Conservation (phyloP, 2,888 invertebrate genomes). For the Morpho achilles region DNA sequence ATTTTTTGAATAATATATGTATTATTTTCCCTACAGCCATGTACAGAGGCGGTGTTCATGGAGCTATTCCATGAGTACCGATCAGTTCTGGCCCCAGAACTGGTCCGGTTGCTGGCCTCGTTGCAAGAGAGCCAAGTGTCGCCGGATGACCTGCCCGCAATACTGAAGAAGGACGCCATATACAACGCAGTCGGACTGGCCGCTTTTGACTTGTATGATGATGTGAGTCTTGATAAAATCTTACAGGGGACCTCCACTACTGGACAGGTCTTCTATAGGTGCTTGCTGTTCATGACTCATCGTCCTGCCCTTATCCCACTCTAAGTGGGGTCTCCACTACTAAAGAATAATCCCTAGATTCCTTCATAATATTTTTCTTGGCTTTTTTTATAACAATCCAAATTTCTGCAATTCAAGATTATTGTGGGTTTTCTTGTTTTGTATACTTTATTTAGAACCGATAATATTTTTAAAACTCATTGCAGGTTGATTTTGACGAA, state of each 20-base stretch:
- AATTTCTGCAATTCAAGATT: too few species aligned
- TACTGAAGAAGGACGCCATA: conserved; percentile 94
- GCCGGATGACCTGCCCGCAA: conserved; percentile 86
- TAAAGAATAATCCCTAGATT: too few species aligned
- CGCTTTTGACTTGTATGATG: conserved; percentile 94
- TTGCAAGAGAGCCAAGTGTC: conserved; percentile 84
- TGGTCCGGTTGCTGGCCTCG: conserved; percentile 84
- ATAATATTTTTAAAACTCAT: conserved; percentile 5
- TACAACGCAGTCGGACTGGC: conserved; percentile 95
- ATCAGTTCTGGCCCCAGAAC: conserved; percentile 84
- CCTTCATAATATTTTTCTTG: too few species aligned
- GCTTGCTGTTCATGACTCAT: too few species aligned
- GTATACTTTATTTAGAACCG: too few species aligned
- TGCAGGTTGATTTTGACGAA: conserved; percentile 92
- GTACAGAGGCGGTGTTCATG: conserved; percentile 91
- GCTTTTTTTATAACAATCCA: too few species aligned
- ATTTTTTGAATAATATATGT: neutral
- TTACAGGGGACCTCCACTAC: too few species aligned
- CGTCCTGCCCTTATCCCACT: too few species aligned
- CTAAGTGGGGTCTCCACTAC: too few species aligned
- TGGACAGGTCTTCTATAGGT: too few species aligned
- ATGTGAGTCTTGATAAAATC: conserved; percentile 69
- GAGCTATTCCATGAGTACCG: conserved; percentile 91
- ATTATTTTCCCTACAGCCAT: conserved; percentile 80
- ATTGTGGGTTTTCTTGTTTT: too few species aligned